Evolutionary conservation across 2,113 vertebrate genomes (phyloP).

Genomic region (Phalacrocorax pelagicus): DNA sequence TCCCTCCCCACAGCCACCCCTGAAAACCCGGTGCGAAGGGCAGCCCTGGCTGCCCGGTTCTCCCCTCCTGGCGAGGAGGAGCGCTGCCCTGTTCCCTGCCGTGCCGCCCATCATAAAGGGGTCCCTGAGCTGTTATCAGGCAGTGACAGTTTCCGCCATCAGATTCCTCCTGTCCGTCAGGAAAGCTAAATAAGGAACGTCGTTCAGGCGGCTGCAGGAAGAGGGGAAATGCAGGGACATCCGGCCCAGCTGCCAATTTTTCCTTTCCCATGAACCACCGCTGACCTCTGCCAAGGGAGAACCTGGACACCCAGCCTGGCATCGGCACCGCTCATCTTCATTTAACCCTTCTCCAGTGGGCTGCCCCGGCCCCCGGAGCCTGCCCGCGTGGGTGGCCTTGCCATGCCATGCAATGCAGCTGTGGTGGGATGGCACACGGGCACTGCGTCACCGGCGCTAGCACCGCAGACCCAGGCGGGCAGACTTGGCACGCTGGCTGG

Average conservation of each 20-base stretch:
- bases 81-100: not conserved
- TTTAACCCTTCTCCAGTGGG: conserved; percentile 30
- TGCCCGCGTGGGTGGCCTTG: rapidly evolving
- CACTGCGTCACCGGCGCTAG: rapidly evolving
- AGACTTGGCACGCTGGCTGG: not conserved
- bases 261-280: conserved; percentile 91
- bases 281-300: conserved; percentile 77
- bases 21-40: not conserved
- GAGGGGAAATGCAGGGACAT: conserved; percentile 86
- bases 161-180: conserved; percentile 78
- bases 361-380: not conserved
- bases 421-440: rapidly evolving
- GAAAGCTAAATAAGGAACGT: conserved; percentile 81
- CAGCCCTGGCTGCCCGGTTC: not conserved
- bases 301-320: conserved; percentile 68
- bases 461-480: rapidly evolving
- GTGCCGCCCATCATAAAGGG: conserved; percentile 39
- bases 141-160: conserved; percentile 80
- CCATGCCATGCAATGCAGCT: rapidly evolving
- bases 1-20: not conserved
- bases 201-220: conserved; percentile 78
- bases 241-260: conserved; percentile 84
- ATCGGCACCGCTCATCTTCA: not conserved
- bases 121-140: conserved; percentile 78
- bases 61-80: not conserved